Evolutionary conservation across 2,797 vertebrate genomes (phyloP), one percentile per base, ranked within the genome.

Genomic region (Phrynocephalus vlangalii): DNA sequence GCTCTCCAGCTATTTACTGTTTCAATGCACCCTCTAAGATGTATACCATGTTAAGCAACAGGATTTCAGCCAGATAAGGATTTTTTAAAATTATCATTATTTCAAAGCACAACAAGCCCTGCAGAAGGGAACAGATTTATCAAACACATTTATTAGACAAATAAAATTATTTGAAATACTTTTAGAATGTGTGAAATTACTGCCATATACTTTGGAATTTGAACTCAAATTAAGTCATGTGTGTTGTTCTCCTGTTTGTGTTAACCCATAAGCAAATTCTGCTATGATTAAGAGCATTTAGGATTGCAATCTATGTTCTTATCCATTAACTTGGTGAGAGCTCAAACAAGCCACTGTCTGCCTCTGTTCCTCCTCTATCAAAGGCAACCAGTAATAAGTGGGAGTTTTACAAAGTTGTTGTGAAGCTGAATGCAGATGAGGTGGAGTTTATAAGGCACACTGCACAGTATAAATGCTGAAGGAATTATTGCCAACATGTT

Each of bases 401-500:
- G 52, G 78, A 50, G 28, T 26, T 8, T 28, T 28, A 82, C 44
- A 68, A 48, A 33, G 28, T 6, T 70, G 33, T 48, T 88, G 33
- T 73, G 56, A 83, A 68, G 68, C 20, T 81, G 28, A 70, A 78
- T 71, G 38, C 38, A 30, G 10, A 75, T 7, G n/a, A 76, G 22
- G 20, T 33, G 79, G 18, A 80, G 8, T 66, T 44, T 77, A 26
- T 68, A 68, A 79, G 44, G 50, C 15, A 72, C 56, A 73, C 70
- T 52, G 70, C 22, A 75, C 3, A 84, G 22, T 67, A 68, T 24
- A 75, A 38, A 44, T 67, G 20, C 60, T 76, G 52, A 22, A 73
- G 70, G 18, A 48, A 44, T 73, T n/a, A 48, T 70, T 56, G 48
- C 86, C 44, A 79, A 81, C 33, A 52, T 16, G 18, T 89, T 86